Conservation (phyloP, 1,140 invertebrate species). For the Lamellibrachia luymesi region DNA sequence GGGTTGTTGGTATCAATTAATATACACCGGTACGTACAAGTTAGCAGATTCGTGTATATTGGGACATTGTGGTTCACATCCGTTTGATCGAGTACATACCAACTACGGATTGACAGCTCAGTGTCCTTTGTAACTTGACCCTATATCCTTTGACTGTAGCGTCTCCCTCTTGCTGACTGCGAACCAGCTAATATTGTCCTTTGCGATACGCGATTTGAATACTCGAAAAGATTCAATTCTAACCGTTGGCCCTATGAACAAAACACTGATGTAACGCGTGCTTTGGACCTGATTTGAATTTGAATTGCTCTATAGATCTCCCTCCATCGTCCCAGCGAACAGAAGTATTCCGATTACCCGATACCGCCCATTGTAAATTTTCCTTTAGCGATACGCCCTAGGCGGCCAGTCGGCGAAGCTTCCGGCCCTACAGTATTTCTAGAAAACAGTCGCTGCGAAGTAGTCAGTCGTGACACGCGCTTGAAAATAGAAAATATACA, state of each 20-base stretch:
- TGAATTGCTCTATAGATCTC: background rate
- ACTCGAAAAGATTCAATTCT: background rate
- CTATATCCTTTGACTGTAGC: too few relatives aligned
- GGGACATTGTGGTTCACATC: background rate
- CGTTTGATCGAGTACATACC: background rate
- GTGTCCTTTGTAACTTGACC: background rate
- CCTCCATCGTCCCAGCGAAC: background rate
- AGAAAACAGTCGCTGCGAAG: background rate
- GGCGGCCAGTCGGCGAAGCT: background rate
- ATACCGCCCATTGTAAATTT: background rate
- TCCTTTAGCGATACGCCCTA: background rate
- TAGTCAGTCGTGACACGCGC: background rate
- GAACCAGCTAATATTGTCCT: background rate
- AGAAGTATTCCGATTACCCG: background rate
- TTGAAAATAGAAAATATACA: background rate
- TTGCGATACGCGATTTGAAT: background rate
- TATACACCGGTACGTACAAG: background rate
- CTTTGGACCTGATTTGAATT: background rate
- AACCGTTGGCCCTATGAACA: background rate
- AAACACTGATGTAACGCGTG: background rate
- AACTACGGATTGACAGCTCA: background rate
- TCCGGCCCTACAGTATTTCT: background rate
- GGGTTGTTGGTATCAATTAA: background rate
- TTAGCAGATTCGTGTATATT: background rate
- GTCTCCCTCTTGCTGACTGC: background rate